Conservation (phyloP, 2,113 vertebrate genomes). For the Hyperoodon ampullatus region DNA sequence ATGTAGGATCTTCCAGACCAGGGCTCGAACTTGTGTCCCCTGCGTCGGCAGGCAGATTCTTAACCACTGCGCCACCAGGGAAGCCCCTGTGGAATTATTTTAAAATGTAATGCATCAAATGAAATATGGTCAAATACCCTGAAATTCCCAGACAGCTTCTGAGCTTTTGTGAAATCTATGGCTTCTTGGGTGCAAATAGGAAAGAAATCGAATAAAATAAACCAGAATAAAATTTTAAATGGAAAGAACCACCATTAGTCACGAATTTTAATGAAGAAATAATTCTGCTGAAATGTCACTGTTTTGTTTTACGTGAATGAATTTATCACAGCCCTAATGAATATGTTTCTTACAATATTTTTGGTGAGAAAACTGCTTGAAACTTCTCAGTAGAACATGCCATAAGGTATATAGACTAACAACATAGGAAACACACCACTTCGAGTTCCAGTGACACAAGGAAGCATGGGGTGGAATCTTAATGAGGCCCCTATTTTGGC, state of each 20-base stretch:
- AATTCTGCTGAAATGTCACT: neutral
- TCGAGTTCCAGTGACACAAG: neutral
- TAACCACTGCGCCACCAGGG: too few relatives aligned
- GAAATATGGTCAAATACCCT: neutral
- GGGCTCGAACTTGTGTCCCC: too few relatives aligned
- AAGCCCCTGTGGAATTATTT: neutral
- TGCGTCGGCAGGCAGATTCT: too few relatives aligned
- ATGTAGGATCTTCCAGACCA: too few relatives aligned
- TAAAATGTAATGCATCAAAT: neutral
- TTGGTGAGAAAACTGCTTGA: neutral
- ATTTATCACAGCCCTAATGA: neutral
- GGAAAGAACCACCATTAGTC: neutral
- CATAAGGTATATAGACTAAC: neutral
- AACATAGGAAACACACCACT: neutral
- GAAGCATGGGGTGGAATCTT: neutral
- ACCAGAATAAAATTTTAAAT: neutral
- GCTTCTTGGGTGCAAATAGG: neutral
- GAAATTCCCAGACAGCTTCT: neutral
- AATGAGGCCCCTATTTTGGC: neutral
- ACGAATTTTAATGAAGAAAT: slow-evolving; percentile 16
- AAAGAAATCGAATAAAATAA: neutral
- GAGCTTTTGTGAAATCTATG: neutral
- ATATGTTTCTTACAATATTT: neutral
- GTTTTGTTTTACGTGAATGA: slow-evolving; percentile 20
- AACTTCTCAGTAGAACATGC: neutral